These are phyloP conservation scores for Metacarcinus magister DNA, from an alignment of 2,888 invertebrate genomes.

Conservation along the genomic window DNA sequence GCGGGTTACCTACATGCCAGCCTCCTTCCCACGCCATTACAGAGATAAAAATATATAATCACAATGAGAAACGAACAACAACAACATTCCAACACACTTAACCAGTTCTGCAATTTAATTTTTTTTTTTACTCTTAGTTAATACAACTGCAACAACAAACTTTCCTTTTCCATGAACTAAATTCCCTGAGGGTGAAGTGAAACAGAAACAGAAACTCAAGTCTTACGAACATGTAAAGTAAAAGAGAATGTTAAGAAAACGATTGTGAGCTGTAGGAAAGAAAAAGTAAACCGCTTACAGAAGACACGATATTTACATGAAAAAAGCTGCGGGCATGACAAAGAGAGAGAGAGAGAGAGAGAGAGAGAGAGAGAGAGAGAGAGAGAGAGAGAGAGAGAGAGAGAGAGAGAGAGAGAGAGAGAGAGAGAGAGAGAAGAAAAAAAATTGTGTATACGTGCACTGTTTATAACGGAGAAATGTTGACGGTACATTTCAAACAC, in stretches of 20 bases:
- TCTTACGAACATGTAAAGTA: not conserved
- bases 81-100: not conserved
- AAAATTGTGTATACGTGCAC: not conserved
- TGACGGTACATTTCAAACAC: no score
- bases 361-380: no score
- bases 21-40: no score
- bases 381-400: slow-evolving; percentile 15
- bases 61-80: not conserved
- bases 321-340: no score
- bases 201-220: not conserved
- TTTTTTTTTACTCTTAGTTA: not conserved
- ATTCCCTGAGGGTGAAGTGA: not conserved
- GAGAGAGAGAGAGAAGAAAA: not conserved
- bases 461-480: no score
- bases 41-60: not conserved
- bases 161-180: not conserved
- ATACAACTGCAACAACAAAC: not conserved
- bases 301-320: no score
- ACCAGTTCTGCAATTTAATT: not conserved
- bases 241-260: not conserved
- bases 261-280: not conserved
- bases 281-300: not conserved
- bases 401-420: slow-evolving; percentile 26
- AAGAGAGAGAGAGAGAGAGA: no score
- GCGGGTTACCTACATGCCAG: no score